Evolutionary conservation across 2,888 invertebrate species (phyloP).

Genomic region (Reticulitermes lucifugus): DNA sequence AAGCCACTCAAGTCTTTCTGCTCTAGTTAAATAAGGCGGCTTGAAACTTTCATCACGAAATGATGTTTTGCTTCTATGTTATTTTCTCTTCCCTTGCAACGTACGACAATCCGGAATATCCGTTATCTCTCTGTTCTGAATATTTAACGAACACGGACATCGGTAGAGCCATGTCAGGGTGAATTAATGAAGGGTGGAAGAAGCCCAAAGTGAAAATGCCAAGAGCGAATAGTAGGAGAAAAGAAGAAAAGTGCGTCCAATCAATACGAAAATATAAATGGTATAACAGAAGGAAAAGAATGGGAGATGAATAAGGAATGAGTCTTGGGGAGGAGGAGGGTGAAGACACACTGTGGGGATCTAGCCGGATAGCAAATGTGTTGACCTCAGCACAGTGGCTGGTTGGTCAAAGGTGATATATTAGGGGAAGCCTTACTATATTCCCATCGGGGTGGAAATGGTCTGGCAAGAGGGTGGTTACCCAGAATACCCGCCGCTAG

Average conservation of each 20-base stretch:
- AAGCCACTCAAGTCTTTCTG: background rate
- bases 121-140: background rate
- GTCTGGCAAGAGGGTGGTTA: background rate
- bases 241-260: background rate
- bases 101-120: background rate
- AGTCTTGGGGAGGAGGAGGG: background rate
- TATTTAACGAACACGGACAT: background rate
- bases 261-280: conserved; percentile 38
- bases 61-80: background rate
- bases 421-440: background rate
- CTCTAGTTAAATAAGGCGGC: background rate
- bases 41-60: background rate
- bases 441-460: background rate
- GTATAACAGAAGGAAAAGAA: conserved; percentile 11
- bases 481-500: background rate
- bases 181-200: background rate
- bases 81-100: background rate
- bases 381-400: conserved; percentile 1
- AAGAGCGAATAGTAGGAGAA: background rate
- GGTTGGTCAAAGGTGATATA: conserved; percentile 14
- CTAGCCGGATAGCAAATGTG: conserved; percentile 2
- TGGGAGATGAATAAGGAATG: conserved; percentile 37
- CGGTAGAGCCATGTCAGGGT: background rate
- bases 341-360: background rate
- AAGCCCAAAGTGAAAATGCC: background rate